Conservation (phyloP, 2,113 vertebrate genomes). For the Sylvilagus bachmani region DNA sequence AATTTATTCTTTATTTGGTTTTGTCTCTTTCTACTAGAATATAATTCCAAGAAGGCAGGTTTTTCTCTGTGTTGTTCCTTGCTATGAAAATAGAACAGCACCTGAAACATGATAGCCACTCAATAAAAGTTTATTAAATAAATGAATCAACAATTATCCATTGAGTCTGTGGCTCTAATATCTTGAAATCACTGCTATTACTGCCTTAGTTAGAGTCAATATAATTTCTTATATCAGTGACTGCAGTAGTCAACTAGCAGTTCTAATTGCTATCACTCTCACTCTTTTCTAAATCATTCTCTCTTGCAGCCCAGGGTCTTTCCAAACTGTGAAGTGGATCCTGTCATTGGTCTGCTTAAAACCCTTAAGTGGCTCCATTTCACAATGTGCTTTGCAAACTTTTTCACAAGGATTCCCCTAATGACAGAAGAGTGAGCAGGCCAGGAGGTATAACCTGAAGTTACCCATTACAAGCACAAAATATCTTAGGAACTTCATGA, state of each 20-base stretch:
- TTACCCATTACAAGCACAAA: background rate
- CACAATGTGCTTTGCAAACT: background rate
- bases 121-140: constrained; percentile 49
- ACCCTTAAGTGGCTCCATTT: background rate
- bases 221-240: background rate
- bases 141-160: constrained; percentile 16
- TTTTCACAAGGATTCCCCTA: background rate
- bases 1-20: constrained; percentile 2
- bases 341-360: background rate
- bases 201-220: background rate
- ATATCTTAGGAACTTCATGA: background rate
- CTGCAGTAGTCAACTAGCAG: background rate
- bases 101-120: background rate
- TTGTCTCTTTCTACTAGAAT: background rate
- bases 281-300: background rate
- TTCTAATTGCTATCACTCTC: background rate
- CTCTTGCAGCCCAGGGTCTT: background rate
- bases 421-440: background rate
- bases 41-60: background rate
- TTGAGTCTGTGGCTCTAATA: background rate
- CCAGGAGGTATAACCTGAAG: background rate
- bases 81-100: background rate
- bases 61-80: background rate
- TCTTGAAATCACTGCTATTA: background rate
- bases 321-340: constrained; percentile 20